Evolutionary conservation across 2,797 vertebrate species (phyloP), one percentile per base, ranked within the genome.

Genomic region (Brachymystax lenok): DNA sequence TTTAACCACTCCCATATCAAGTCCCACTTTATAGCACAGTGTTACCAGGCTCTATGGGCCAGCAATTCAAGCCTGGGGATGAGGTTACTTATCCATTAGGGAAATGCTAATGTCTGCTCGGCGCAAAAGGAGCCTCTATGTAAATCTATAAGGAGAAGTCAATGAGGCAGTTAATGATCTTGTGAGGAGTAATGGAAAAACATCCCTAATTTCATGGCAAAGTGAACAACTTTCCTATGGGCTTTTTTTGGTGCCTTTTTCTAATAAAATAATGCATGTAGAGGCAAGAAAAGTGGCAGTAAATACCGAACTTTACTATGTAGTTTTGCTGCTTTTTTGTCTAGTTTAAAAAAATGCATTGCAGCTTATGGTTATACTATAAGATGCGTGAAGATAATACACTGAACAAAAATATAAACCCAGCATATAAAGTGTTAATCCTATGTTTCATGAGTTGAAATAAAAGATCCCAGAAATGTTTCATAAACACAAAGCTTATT

Each of bases 111-210:
- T 83, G 82, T 79, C 75, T 78, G 79, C 83, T 83, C 74, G 80
- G 74, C 87, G 80, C 78, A 78, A 80, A 85, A 83, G 28, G 59
- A 79, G 73, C 80, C 63, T 64, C 84, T 82, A 82, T 82, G n/a
- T 82, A 80, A 88, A 81, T 85, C 80, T 86, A 83, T 84, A 83
- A 81, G 82, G 85, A 85, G 83, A 82, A 86, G 77, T 83, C 88
- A 86, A 82, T 89, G 87, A 92, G 83, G 82, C 89, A 85, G 83
- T 86, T 90, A 91, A 93, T 88, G 86, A 90, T 89, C 79, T 80
- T 88, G 85, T 86, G 79, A 59, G 83, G 82, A 82, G 75, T 85
- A 88, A 92, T 81, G 70, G 54, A 73, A 82, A 89, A 64, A 84
- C 82, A 85, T 90, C 84, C 82, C 83, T 90, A 88, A 90, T 92